Base-by-base conservation (phyloP, 2,113 vertebrate genomes). In the Brachypodius melanocephalos region DNA sequence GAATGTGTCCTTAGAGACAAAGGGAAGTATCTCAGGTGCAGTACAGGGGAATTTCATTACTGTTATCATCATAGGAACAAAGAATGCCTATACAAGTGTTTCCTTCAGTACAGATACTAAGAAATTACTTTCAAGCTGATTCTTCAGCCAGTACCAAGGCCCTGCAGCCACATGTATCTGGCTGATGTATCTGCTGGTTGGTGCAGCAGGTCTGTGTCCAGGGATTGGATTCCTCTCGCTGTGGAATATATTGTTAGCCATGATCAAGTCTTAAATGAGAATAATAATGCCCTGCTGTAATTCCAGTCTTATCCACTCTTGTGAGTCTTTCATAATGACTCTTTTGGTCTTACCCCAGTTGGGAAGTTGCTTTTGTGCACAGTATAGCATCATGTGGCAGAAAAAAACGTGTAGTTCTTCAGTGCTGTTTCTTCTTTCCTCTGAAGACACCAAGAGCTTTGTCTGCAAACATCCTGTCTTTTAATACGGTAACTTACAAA, bases 351-450 rank as follows among this genome's bases (percentile, higher is more conserved):
- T 68, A 43, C 8, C 52, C 45, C 18, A 21, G 10, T 12, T 71
- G n/a, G 51, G 6, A 74, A 51, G 28, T 59, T 77, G 38, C 7
- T 90, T 58, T 55, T 71, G 43, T 63, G 73, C 20, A 17, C 45
- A 1, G 2, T 45, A 48, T 57, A 49, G 14, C 24, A 34, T 36
- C 36, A 32, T 2, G 0, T 24, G 38, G 31, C 42, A 57, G 67
- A 55, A 69, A 54, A 48, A n/a, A 22, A 0, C 0, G 25, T 15
- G 5, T 38, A 22, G 6, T 14, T 29, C 54, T 88, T 73, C 38
- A 76, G 46, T 34, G 34, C 14, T 14, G 2, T 73, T 84, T 85
- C 46, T 86, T 77, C 26, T n/a, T 67, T 67, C 65, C 80, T 89
- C 28, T 52, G 62, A 61, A 66, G 38, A 55, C 29, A 31, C 26